A percentile compares a stretch with the other conserved stretches of the same genome.
Evolutionary conservation across 1,140 invertebrate genomes (phyloP).

Genomic region (Drosophila truncata): DNA sequence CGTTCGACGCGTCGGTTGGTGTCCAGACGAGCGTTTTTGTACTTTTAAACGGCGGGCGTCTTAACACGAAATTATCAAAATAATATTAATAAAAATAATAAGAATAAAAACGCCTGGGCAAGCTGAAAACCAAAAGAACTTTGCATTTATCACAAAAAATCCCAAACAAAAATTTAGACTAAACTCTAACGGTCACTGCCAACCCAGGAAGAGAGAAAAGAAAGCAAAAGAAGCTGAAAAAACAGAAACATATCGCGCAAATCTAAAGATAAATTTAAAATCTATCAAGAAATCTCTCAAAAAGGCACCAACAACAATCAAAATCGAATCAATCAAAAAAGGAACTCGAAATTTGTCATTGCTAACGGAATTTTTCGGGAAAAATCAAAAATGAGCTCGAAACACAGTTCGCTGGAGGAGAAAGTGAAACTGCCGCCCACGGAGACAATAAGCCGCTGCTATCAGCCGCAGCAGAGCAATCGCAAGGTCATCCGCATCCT

Average conservation of each 20-base stretch:
- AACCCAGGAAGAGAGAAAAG: background rate
- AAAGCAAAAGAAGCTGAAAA: conserved; percentile 18
- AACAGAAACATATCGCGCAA: conserved; percentile 36
- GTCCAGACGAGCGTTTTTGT: conserved; percentile 51
- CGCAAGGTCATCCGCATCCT: conserved; percentile 96
- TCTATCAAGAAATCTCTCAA: background rate
- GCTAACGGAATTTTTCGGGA: background rate
- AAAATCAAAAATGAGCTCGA: conserved; percentile 75
- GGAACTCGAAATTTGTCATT: conserved; percentile 5
- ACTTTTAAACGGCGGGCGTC: conserved; percentile 42
- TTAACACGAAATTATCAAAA: conserved; percentile 16
- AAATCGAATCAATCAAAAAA: conserved; percentile 19
- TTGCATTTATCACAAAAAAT: conserved; percentile 34
- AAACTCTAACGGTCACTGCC: conserved; percentile 36
- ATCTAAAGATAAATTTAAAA: background rate
- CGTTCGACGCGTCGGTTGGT: conserved; percentile 79
- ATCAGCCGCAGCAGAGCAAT: conserved; percentile 88
- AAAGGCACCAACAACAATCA: conserved; percentile 36
- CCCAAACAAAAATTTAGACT: conserved; percentile 26
- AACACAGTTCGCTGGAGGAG: conserved; percentile 86
- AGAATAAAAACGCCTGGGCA: background rate
- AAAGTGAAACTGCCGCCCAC: conserved; percentile 90
- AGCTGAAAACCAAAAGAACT: conserved; percentile 28
- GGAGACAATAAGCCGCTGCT: conserved; percentile 92
- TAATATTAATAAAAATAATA: background rate